phyloP scores from a whole-genome alignment of 1,140 invertebrate species.

The Microplitis demolitor region DNA sequence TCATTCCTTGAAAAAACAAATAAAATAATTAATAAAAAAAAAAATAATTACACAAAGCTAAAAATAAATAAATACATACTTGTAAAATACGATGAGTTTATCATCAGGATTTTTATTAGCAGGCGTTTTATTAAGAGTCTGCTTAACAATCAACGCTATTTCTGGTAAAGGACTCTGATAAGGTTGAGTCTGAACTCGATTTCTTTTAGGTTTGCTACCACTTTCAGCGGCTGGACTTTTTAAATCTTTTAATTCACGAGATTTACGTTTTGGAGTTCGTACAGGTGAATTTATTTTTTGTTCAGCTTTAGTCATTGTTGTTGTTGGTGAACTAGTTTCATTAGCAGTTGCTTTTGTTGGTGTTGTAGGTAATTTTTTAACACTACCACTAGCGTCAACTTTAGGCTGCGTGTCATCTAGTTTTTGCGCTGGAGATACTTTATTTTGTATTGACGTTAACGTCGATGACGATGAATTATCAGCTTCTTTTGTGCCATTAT shows the following conservation, averaged over 20 bases:
- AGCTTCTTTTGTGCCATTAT: conserved; percentile 31
- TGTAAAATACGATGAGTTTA: conserved; percentile 83
- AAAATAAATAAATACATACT: conserved; percentile 63
- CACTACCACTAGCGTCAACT: conserved; percentile 20
- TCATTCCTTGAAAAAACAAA: conserved; percentile 71
- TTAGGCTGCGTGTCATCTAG: conserved; percentile 30
- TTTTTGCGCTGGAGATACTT: conserved; percentile 33
- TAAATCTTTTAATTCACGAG: conserved; percentile 54
- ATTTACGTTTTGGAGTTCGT: conserved; percentile 54
- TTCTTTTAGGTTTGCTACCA: conserved; percentile 64
- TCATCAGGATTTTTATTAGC: conserved; percentile 72
- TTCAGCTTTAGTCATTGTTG: conserved; percentile 38
- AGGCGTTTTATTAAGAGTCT: conserved; percentile 66
- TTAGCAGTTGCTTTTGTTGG: conserved; percentile 23
- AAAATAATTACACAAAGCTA: conserved; percentile 7
- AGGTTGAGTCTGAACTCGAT: conserved; percentile 71
- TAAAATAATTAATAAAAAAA: conserved; percentile 22
- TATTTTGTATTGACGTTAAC: conserved; percentile 28
- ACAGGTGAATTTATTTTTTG: conserved; percentile 37
- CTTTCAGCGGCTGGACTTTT: conserved; percentile 47
- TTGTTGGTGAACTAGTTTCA: conserved; percentile 10
- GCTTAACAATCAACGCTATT: conserved; percentile 73
- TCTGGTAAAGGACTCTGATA: conserved; percentile 83
- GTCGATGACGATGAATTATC: conserved; percentile 8
- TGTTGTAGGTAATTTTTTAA: conserved; percentile 34